A percentile compares a stretch with the other conserved stretches of the same genome.
Evolutionary conservation across 2,113 vertebrate genomes (phyloP).

Genomic region (Baryphthengus martii): DNA sequence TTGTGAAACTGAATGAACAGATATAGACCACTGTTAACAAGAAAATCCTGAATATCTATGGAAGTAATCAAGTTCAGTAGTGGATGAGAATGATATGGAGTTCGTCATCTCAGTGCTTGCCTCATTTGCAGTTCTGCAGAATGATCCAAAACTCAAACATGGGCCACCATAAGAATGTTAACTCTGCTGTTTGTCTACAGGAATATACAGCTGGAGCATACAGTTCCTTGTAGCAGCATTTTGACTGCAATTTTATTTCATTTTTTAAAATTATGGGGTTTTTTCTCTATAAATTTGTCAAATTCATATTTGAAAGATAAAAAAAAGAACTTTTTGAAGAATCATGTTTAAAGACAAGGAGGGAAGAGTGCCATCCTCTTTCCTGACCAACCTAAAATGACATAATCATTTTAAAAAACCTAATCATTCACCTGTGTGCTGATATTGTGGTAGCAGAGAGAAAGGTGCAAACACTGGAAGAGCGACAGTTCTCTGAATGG

Average conservation of each 20-base stretch:
- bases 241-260: not conserved
- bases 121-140: not conserved
- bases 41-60: not conserved
- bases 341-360: not conserved
- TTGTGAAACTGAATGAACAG: not conserved
- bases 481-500: not conserved
- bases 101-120: not conserved
- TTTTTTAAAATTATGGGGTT: not conserved
- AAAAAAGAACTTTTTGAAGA: not conserved
- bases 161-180: not conserved
- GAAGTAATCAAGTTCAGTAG: not conserved
- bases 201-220: no score
- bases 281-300: not conserved
- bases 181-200: not conserved
- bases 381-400: not conserved
- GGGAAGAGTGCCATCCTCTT: not conserved
- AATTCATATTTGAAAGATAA: not conserved
- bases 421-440: not conserved
- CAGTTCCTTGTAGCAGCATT: not conserved
- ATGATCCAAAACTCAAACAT: not conserved
- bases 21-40: not conserved
- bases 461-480: not conserved
- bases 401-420: not conserved
- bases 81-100: no score
- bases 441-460: not conserved